phyloP scores from a whole-genome alignment of 1,140 invertebrate genomes.

The Lamellibrachia luymesi region DNA sequence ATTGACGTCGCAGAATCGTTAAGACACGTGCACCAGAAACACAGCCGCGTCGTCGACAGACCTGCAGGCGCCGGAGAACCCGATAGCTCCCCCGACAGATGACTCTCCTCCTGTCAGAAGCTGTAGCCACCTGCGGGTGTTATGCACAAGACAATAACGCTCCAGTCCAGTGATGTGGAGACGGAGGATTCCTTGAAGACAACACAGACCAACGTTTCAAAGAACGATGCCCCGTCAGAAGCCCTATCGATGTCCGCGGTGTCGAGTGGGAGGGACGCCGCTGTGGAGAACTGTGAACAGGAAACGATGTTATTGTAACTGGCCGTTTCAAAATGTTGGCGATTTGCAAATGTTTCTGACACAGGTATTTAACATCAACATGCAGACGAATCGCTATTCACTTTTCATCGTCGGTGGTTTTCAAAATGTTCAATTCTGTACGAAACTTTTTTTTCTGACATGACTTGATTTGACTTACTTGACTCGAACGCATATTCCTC shows the following conservation, averaged over 20 bases:
- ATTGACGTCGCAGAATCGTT: background rate
- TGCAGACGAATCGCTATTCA: too few species aligned
- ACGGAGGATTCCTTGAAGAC: background rate
- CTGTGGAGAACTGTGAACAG: background rate
- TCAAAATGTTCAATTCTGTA: too few species aligned
- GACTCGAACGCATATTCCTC: too few species aligned
- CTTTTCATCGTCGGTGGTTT: too few species aligned
- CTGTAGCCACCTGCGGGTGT: background rate
- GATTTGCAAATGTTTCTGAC: background rate
- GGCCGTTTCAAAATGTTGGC: background rate
- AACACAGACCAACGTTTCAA: background rate
- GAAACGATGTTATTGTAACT: background rate
- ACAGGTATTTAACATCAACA: too few species aligned
- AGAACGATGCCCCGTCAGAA: background rate
- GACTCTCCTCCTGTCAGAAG: background rate
- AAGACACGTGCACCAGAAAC: background rate
- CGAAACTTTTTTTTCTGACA: too few species aligned
- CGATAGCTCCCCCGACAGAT: background rate
- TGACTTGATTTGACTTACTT: too few species aligned
- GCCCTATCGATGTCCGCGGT: background rate
- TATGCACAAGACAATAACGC: background rate
- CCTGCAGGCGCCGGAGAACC: background rate
- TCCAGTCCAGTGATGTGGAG: background rate
- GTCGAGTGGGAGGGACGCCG: background rate
- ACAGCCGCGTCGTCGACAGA: background rate